A percentile compares a stretch with the other conserved stretches of the same genome.
These are phyloP conservation scores for Drosophila tanythrix DNA, from an alignment of 2,888 invertebrate species.

Conservation along the genomic window DNA sequence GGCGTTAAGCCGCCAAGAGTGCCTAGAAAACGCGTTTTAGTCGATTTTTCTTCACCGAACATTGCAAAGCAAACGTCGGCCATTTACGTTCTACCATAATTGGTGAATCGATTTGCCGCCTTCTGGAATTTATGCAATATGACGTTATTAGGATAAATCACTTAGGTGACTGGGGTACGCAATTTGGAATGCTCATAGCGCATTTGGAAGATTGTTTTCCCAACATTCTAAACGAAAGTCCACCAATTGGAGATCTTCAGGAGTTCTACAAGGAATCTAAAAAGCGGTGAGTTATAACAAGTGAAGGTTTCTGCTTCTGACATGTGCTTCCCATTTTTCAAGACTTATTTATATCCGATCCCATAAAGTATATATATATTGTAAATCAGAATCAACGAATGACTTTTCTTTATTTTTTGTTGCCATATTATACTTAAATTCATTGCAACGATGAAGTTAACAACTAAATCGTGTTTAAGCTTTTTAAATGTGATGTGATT, in stretches of 20 bases:
- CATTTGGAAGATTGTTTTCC: conserved; percentile 97
- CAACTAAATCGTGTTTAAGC: background rate
- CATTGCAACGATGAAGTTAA: background rate
- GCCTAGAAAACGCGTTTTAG: conserved; percentile 88
- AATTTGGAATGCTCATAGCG: conserved; percentile 99
- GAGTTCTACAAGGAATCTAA: conserved; percentile 96
- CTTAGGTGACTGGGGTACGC: conserved; percentile 99
- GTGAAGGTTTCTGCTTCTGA: background rate
- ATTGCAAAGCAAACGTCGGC: conserved; percentile 99
- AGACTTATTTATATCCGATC: background rate
- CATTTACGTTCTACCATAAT: conserved; percentile 99
- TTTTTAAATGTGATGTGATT: background rate
- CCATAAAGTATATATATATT: background rate
- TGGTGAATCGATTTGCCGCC: conserved; percentile 95
- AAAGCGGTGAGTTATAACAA: conserved; percentile 81
- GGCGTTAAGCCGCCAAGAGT: conserved; percentile 89
- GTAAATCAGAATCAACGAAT: background rate
- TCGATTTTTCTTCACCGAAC: conserved; percentile 99
- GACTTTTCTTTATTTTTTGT: too few species aligned
- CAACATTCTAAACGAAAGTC: conserved; percentile 91
- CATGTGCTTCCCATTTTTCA: background rate
- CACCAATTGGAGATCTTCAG: conserved; percentile 96
- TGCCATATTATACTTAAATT: too few species aligned
- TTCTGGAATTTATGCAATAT: conserved; percentile 96
- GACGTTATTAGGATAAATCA: conserved; percentile 97